Evolutionary conservation across 2,888 invertebrate species (phyloP), one percentile per base, ranked within the genome.

Genomic region (Alitta virens): DNA sequence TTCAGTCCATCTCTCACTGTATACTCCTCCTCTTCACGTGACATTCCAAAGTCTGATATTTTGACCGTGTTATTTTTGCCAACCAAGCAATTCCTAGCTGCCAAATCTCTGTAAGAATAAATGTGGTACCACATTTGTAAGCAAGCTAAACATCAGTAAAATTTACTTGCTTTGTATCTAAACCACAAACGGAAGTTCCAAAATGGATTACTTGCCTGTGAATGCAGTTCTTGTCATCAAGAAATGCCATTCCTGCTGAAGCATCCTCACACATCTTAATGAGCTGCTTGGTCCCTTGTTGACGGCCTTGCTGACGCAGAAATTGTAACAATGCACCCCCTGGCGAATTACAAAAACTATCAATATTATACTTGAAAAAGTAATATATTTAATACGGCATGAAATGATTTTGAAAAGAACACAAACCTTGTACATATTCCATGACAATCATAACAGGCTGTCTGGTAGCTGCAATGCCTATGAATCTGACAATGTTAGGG

Each of bases 401-500:
- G n/a, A n/a, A n/a, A n/a, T n/a, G n/a, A n/a, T n/a, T n/a, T n/a
- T n/a, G n/a, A n/a, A n/a, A n/a, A n/a, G 33, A 33, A 33, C 33
- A 26, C 52, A 9, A 18, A 90, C 91, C 91, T 71, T 91, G 89
- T 52, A 96, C 96, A 66, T 94, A 86, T 84, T 98, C 98, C 97
- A 98, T 97, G 38, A 98, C 95, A 75, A 98, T 96, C 95, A 97
- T 96, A 63, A 98, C 95, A 0, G 98, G 98, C 75, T 96, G 95
- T 78, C 95, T 93, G 83, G 96, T 96, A 67, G 96, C 96, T 74
- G 96, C 97, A 73, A 98, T 96, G 27, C 98, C 98, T 72, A 96
- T 95, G 43, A 98, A 87, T 77, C 92, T 89, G 42, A 97, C 97
- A 69, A 97, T 93, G 83, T 97, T 97, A 0, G 94, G 93, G 83